Conservation (phyloP, 92 coral and sea anemone species). For the Zoanthus sociatus region DNA sequence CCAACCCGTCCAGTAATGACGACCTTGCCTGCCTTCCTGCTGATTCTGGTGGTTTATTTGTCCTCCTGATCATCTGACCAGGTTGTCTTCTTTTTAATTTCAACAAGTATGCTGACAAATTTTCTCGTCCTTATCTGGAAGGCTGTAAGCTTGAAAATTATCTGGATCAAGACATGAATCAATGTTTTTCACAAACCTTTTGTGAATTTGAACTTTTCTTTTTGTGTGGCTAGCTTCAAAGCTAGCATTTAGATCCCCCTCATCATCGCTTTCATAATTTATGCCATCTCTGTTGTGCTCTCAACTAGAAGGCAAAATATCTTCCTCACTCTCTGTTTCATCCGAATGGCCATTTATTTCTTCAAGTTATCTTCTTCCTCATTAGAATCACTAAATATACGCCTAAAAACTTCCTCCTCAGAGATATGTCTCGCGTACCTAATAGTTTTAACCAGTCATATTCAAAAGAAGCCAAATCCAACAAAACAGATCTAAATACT, state of each 20-base stretch:
- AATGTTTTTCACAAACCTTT: neutral
- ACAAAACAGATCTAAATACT: too few relatives aligned
- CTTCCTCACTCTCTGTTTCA: slow-evolving; percentile 1
- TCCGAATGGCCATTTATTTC: neutral
- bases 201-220: neutral
- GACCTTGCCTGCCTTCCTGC: neutral
- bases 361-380: slow-evolving; percentile 3
- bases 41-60: neutral
- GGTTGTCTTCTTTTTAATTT: neutral
- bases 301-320: neutral
- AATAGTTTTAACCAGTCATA: neutral
- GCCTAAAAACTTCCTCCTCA: neutral
- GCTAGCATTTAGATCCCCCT: neutral
- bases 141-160: neutral
- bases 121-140: neutral
- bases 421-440: neutral
- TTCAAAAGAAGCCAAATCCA: neutral
- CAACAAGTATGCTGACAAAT: neutral
- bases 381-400: neutral
- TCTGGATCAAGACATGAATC: neutral
- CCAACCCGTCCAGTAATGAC: too few relatives aligned
- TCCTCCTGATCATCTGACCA: neutral
- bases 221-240: neutral
- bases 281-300: neutral
- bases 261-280: slow-evolving; percentile 2